Percentiles rank a stretch among this genome's conserved stretches.
These are phyloP conservation scores for Petrolisthes manimaculis DNA, from an alignment of 2,888 invertebrate genomes.

Conservation along the genomic window DNA sequence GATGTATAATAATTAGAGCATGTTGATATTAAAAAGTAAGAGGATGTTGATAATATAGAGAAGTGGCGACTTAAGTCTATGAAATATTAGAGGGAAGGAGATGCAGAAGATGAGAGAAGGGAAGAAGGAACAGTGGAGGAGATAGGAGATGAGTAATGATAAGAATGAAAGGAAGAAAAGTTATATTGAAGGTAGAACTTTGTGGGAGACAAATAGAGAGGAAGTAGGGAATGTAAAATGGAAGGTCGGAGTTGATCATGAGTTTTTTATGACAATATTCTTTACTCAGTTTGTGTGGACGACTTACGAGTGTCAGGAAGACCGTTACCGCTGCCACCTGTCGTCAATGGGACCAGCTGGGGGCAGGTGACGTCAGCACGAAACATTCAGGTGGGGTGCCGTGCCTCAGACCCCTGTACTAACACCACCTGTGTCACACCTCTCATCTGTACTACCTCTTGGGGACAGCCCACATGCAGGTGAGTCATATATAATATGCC, in stretches of 20 bases:
- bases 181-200: not conserved
- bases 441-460: slow-evolving; percentile 94
- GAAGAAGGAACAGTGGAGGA: not conserved
- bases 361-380: slow-evolving; percentile 94
- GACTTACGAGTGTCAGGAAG: slow-evolving; percentile 92
- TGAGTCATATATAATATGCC: slow-evolving; percentile 71
- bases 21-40: not conserved
- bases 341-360: slow-evolving; percentile 95
- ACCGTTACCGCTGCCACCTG: slow-evolving; percentile 92
- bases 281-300: slow-evolving; percentile 78
- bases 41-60: not conserved
- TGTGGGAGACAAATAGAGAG: not conserved
- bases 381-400: slow-evolving; percentile 91
- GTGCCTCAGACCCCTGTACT: slow-evolving; percentile 90
- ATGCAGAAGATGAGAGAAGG: not conserved
- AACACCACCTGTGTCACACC: slow-evolving; percentile 93
- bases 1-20: not conserved
- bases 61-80: too few relatives aligned
- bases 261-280: too few relatives aligned
- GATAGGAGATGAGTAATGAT: not conserved
- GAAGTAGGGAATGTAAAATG: not conserved
- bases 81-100: too few relatives aligned
- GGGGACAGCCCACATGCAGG: slow-evolving; percentile 99
- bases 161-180: not conserved
- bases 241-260: not conserved